Conservation (phyloP, 2,888 invertebrate genomes). For the Cynaeus angustus region DNA sequence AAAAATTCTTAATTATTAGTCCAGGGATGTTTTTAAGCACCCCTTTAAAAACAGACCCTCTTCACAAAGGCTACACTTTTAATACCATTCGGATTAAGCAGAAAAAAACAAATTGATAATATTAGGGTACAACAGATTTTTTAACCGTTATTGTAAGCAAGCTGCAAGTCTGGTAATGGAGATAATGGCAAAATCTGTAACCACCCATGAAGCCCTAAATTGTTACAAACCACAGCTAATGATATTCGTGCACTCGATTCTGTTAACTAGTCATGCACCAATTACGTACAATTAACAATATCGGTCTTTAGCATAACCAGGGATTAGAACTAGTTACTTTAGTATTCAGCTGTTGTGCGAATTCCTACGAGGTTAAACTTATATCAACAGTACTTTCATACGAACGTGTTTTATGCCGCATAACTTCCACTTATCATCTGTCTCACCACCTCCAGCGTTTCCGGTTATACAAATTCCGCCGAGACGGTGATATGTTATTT, state of each 20-base stretch:
- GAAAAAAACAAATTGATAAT: background rate
- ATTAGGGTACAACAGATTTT: background rate
- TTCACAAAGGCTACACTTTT: constrained; percentile 2
- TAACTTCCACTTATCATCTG: constrained; percentile 23
- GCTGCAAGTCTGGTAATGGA: background rate
- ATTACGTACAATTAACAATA: constrained; percentile 37
- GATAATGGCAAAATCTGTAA: constrained; percentile 1
- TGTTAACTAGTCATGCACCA: constrained; percentile 30
- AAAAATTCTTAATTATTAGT: constrained; percentile 14
- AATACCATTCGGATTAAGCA: background rate
- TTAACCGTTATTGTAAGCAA: no score
- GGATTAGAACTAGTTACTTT: constrained; percentile 6
- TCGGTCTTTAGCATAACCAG: constrained; percentile 30
- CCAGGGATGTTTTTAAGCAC: constrained; percentile 2
- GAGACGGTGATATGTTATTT: constrained; percentile 37
- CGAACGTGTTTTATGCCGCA: constrained; percentile 19
- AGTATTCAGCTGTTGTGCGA: constrained; percentile 1
- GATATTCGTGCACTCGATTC: constrained; percentile 9
- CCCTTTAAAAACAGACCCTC: constrained; percentile 10
- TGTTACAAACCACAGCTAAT: constrained; percentile 28
- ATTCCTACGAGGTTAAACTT: constrained; percentile 18
- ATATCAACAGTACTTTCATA: constrained; percentile 4
- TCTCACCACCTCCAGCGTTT: constrained; percentile 22
- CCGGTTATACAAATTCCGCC: constrained; percentile 26
- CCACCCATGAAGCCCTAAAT: constrained; percentile 6